Conservation (phyloP, 2,888 invertebrate species). For the Leptopterna dolabrata region DNA sequence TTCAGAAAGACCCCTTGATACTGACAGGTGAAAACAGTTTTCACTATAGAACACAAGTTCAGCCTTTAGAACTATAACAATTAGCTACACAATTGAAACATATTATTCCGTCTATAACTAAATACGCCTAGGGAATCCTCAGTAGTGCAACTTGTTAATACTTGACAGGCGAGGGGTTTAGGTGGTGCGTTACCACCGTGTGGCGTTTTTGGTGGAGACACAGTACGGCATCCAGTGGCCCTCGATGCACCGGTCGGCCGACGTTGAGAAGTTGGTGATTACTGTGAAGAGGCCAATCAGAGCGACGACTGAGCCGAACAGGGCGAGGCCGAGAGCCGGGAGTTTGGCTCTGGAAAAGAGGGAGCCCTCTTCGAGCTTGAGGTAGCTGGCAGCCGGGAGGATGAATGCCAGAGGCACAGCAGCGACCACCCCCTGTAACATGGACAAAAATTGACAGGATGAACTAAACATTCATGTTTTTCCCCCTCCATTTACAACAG, state of each 20-base stretch:
- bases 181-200: not conserved
- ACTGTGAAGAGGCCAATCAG: constrained; percentile 71
- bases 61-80: not conserved
- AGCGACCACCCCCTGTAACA: constrained; percentile 78
- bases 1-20: no score
- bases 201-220: not conserved
- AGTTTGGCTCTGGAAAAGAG: constrained; percentile 76
- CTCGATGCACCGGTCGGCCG: constrained; percentile 71
- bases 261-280: constrained; percentile 63
- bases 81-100: not conserved
- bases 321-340: constrained; percentile 76
- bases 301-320: constrained; percentile 76
- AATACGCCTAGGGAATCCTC: not conserved
- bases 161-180: not conserved
- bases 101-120: not conserved
- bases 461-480: no score
- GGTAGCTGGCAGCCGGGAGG: constrained; percentile 81
- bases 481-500: no score
- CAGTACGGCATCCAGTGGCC: constrained; percentile 76
- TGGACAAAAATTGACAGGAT: not conserved
- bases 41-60: not conserved
- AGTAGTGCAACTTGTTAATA: not conserved
- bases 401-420: constrained; percentile 87
- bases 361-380: constrained; percentile 79
- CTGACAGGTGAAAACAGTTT: no score